phyloP scores from a whole-genome alignment of 1,140 invertebrate genomes.

The Adoxophyes honmai region DNA sequence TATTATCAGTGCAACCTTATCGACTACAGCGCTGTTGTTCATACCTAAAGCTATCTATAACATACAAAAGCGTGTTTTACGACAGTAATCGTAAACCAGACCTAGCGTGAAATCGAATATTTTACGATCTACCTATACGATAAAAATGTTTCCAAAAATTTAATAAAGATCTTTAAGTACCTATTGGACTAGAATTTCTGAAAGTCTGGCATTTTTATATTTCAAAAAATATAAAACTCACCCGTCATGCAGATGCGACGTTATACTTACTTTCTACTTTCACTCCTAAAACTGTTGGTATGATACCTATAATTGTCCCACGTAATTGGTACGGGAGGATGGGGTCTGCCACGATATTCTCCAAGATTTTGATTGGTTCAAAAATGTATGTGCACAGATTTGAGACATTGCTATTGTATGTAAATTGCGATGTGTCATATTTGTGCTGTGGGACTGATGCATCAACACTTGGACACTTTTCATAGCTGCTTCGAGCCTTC shows the following conservation, averaged over 20 bases:
- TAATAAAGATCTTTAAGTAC: constrained; percentile 9
- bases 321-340: constrained; percentile 26
- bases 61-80: neutral
- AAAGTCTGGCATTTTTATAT: constrained; percentile 20
- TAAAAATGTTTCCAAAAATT: constrained; percentile 16
- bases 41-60: neutral
- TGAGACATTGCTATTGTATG: too few relatives aligned
- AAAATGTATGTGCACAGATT: too few relatives aligned
- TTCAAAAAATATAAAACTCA: constrained; percentile 23
- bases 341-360: constrained; percentile 8
- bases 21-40: neutral
- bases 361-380: too few relatives aligned
- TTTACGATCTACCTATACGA: constrained; percentile 11
- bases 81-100: neutral
- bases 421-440: too few relatives aligned
- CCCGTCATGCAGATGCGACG: constrained; percentile 12
- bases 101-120: too few relatives aligned
- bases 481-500: too few relatives aligned
- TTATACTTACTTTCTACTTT: constrained; percentile 45
- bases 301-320: constrained; percentile 19
- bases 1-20: neutral
- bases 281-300: constrained; percentile 35
- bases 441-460: too few relatives aligned
- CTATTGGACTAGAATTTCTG: constrained; percentile 15
- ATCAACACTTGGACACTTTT: too few relatives aligned